phyloP scores from a whole-genome alignment of 2,888 invertebrate genomes.

The Drosophila prostipennis region DNA sequence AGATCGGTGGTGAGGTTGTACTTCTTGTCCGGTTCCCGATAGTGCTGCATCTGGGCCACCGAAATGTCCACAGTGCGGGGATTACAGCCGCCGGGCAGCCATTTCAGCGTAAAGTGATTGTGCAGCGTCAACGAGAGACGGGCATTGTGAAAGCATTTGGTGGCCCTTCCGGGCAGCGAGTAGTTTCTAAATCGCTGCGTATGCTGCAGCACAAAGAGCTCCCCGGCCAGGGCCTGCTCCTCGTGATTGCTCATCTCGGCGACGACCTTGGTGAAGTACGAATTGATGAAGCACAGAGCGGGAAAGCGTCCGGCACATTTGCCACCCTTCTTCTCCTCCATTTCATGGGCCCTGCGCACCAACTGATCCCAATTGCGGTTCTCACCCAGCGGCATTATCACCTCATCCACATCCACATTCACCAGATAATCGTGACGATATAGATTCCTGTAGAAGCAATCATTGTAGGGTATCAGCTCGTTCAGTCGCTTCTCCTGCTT shows the following conservation, averaged over 20 bases:
- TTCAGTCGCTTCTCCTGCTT: constrained; percentile 94
- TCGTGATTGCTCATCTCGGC: constrained; percentile 50
- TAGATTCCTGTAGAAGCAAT: constrained; percentile 95
- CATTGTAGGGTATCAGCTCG: constrained; percentile 96
- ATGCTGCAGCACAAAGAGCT: constrained; percentile 94
- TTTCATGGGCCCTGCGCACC: constrained; percentile 73
- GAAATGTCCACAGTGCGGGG: constrained; percentile 48
- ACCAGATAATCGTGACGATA: constrained; percentile 93
- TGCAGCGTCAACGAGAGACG: constrained; percentile 93
- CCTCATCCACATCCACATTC: constrained; percentile 94
- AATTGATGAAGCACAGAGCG: constrained; percentile 92
- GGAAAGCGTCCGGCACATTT: constrained; percentile 56
- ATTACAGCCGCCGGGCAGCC: constrained; percentile 85
- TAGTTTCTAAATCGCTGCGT: constrained; percentile 93
- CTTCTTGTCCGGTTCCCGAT: constrained; percentile 53
- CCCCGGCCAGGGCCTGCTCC: constrained; percentile 53
- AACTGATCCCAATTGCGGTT: constrained; percentile 84
- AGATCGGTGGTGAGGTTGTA: constrained; percentile 43
- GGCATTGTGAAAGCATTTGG: constrained; percentile 95
- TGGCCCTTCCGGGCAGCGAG: constrained; percentile 93
- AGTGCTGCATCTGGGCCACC: constrained; percentile 67
- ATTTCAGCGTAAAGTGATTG: constrained; percentile 94
- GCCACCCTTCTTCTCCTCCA: constrained; percentile 1
- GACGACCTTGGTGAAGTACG: constrained; percentile 92
- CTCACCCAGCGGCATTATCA: constrained; percentile 89